These are phyloP conservation scores for Ophion ventricosus DNA, from an alignment of 2,888 invertebrate genomes.

Conservation along the genomic window DNA sequence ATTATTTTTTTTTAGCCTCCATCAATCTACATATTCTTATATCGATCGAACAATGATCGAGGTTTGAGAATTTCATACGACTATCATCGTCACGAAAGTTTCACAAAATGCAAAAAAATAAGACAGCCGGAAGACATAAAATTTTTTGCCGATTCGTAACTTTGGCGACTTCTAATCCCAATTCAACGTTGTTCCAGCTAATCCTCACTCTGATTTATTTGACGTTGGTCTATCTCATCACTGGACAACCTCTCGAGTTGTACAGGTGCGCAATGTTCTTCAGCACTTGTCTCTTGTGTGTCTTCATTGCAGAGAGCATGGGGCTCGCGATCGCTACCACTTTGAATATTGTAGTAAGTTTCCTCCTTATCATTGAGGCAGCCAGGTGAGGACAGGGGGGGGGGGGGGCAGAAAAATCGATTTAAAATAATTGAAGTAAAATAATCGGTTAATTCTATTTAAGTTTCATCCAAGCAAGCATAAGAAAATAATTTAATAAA, in stretches of 20 bases:
- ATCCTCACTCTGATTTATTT: constrained; percentile 88
- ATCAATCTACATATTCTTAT: too few relatives aligned
- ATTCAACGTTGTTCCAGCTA: constrained; percentile 74
- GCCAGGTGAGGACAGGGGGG: too few relatives aligned
- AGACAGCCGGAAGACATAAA: not conserved
- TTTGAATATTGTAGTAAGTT: constrained; percentile 90
- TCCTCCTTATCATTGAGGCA: constrained; percentile 12
- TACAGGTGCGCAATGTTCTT: constrained; percentile 88
- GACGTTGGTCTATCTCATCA: constrained; percentile 89
- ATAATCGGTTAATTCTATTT: too few relatives aligned
- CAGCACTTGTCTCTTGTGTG: constrained; percentile 88
- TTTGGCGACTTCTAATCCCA: not conserved
- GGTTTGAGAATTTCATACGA: too few relatives aligned
- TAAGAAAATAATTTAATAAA: too few relatives aligned
- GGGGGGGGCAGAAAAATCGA: too few relatives aligned
- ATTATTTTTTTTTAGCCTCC: not conserved
- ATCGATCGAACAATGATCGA: too few relatives aligned
- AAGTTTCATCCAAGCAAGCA: constrained; percentile 1
- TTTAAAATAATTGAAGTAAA: too few relatives aligned
- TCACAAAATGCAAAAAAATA: too few relatives aligned
- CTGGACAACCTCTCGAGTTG: constrained; percentile 90
- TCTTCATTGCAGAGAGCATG: constrained; percentile 91
- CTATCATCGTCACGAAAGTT: not conserved
- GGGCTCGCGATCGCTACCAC: constrained; percentile 90
- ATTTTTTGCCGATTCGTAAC: not conserved